phyloP scores from a whole-genome alignment of 2,797 vertebrate species.

The Hirundo rustica region DNA sequence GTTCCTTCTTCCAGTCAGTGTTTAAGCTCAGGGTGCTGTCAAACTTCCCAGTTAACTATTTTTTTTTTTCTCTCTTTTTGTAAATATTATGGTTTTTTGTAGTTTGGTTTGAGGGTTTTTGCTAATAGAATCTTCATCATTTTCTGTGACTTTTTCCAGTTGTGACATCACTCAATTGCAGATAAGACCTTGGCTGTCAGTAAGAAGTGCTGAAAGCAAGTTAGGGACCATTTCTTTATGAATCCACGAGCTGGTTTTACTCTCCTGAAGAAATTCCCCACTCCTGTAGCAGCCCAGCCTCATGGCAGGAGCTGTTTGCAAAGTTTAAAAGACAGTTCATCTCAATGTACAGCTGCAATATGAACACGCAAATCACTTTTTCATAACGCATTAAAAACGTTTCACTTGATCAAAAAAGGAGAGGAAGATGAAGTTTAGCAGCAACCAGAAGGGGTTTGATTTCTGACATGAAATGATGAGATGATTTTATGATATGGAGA shows the following conservation, averaged over 20 bases:
- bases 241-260: neutral
- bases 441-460: neutral
- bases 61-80: neutral
- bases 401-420: neutral
- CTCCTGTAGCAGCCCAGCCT: neutral
- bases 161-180: neutral
- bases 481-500: fast-evolving
- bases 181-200: neutral
- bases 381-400: fast-evolving
- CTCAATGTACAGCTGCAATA: neutral
- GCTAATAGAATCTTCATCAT: neutral
- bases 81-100: neutral
- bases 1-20: neutral
- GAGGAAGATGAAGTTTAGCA: neutral
- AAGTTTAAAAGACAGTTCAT: neutral
- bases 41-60: neutral
- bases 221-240: neutral
- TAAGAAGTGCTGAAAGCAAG: neutral
- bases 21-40: neutral
- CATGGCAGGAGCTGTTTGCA: neutral
- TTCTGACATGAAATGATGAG: neutral
- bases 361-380: neutral
- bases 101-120: neutral
- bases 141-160: neutral
- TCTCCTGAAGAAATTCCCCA: neutral